These are phyloP conservation scores for Rotaria sp. DNA, from an alignment of 2,888 invertebrate species.

Conservation along the genomic window DNA sequence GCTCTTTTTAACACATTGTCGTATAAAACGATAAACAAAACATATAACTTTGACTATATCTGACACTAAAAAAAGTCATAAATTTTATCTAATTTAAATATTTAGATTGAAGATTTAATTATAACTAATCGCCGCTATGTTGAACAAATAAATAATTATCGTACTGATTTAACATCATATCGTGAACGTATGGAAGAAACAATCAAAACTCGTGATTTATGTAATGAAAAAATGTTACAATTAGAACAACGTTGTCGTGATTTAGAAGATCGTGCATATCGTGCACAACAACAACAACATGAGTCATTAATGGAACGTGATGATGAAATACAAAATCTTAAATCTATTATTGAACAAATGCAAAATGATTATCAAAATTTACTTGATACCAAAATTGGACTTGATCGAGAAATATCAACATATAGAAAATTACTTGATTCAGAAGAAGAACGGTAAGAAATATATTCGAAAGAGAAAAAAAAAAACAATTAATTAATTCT, in stretches of 20 bases:
- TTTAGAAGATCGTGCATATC: background rate
- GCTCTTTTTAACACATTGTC: no score
- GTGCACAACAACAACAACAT: conserved; percentile 60
- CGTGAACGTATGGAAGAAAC: background rate
- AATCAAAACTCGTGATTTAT: background rate
- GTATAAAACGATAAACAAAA: no score
- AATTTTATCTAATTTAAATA: background rate
- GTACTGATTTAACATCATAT: background rate
- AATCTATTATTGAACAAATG: conserved; percentile 69
- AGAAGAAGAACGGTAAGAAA: conserved; percentile 65
- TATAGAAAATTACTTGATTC: conserved; percentile 79
- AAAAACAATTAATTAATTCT: background rate
- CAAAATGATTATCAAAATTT: conserved; percentile 88
- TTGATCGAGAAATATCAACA: conserved; percentile 80
- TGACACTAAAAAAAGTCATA: no score
- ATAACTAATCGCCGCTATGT: background rate
- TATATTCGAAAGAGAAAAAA: conserved; percentile 48
- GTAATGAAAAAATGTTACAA: background rate
- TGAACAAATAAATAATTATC: background rate
- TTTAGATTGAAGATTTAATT: background rate
- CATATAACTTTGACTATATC: no score
- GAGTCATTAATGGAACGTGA: conserved; percentile 68
- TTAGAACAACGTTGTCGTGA: conserved; percentile 5
- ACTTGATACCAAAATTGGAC: conserved; percentile 87
- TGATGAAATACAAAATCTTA: conserved; percentile 63